Base-by-base conservation (phyloP, 2,797 vertebrate genomes). In the Lycodopsis pacificus region DNA sequence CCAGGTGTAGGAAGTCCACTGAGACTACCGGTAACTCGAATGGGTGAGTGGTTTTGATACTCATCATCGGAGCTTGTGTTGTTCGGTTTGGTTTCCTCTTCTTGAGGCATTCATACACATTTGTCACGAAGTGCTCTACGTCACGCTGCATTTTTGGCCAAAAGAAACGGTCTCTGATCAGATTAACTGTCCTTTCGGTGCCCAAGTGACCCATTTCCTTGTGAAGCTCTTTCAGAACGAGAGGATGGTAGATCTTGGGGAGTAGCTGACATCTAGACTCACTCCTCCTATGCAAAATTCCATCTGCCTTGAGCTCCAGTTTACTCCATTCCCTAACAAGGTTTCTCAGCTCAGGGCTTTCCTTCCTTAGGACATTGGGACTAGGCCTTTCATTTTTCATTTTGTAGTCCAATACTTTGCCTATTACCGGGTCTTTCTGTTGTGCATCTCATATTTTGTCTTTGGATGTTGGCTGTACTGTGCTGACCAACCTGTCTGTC, bases 21-120 rank as follows among this genome's bases (percentile, higher is more conserved):
- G 64, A 76, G 0, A 72, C 67, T 0, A n/a, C n/a, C n/a, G n/a
- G n/a, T n/a, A 77, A 38, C 11, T 81, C 7, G 2, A 88, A 83
- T 20, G 77, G 80, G 9, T 76, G 68, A 0, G 71, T 80, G 7
- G 82, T 72, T 9, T 73, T 25, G 34, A 80, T 75, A 0, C 40
- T 30, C 30, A 30, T 77, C 49, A 84, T 4, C 0, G 81, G 76
- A 11, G 79, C 69, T 4, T 56, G 5, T 2, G 61, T 30, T 30
- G 30, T 30, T 30, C 30, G 57, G 7, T 46, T 69, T 7, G 20
- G 78, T 20, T 77, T 67, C 15, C 79, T 82, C 25, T 67, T 70
- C 17, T 85, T 88, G 0, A 86, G 4, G 19, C 67, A 80, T 13
- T 84, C 62, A 19, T 76, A 88, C 3, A 40, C 44, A 40, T 81